Percentiles rank a stretch among this genome's conserved stretches.
Evolutionary conservation across 2,113 vertebrate species (phyloP).

Genomic region (Tachycineta bicolor): DNA sequence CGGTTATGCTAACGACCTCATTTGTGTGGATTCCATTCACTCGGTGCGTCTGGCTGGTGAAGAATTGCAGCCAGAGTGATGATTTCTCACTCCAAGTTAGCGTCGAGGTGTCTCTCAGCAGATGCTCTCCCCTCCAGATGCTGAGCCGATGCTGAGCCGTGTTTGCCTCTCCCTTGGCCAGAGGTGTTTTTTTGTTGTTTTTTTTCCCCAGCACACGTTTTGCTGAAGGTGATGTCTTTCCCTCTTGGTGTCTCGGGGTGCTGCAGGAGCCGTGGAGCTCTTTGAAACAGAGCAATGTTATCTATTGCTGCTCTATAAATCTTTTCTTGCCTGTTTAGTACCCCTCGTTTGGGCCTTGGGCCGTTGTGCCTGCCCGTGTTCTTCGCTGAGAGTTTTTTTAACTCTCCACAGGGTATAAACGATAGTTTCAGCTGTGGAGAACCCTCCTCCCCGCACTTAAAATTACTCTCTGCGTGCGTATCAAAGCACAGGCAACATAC

Average conservation of each 20-base stretch:
- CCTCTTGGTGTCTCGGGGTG: background rate
- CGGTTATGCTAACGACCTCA: constrained; percentile 68
- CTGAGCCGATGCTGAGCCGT: background rate
- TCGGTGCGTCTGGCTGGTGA: constrained; percentile 11
- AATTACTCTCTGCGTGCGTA: background rate
- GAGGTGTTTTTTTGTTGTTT: background rate
- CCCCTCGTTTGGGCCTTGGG: background rate
- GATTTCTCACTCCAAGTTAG: constrained; percentile 43
- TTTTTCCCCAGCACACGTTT: background rate
- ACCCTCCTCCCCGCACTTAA: background rate
- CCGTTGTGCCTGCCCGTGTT: background rate
- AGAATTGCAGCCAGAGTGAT: constrained; percentile 29
- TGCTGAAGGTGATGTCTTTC: background rate
- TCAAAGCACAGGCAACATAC: background rate
- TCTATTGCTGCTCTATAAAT: background rate
- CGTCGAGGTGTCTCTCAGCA: background rate
- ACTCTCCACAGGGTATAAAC: background rate
- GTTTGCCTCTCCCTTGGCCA: background rate
- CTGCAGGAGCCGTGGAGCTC: background rate
- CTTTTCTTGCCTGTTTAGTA: background rate
- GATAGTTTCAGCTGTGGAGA: background rate
- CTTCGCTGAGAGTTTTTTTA: background rate
- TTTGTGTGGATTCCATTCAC: constrained; percentile 67
- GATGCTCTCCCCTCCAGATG: constrained; percentile 1
- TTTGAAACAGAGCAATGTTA: background rate